Percentiles rank a stretch among this genome's conserved stretches.
Conservation (phyloP, 1,140 invertebrate genomes). For the Drosophila repletoides region DNA sequence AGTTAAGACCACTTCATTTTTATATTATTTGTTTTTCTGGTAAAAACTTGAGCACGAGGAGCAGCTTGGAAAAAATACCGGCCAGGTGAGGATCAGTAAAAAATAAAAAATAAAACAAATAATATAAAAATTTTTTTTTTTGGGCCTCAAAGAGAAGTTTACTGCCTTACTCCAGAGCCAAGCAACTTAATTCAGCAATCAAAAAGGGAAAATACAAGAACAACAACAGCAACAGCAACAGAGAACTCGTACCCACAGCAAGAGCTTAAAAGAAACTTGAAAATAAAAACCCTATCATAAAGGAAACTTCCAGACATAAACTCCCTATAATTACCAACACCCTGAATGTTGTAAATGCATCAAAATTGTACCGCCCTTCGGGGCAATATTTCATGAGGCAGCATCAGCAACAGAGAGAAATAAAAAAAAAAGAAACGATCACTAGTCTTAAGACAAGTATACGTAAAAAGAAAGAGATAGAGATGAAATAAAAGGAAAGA, state of each 20-base stretch:
- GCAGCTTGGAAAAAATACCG: too few species aligned
- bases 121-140: too few species aligned
- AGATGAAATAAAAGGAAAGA: not conserved
- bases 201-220: slow-evolving; percentile 24
- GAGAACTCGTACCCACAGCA: too few species aligned
- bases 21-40: too few species aligned
- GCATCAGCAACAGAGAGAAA: slow-evolving; percentile 32
- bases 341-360: slow-evolving; percentile 81
- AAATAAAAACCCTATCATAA: slow-evolving; percentile 64
- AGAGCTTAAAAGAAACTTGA: slow-evolving; percentile 41
- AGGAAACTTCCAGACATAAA: slow-evolving; percentile 81
- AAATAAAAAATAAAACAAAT: too few species aligned
- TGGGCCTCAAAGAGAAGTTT: not conserved
- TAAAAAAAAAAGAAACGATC: slow-evolving; percentile 2
- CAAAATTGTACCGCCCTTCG: slow-evolving; percentile 78
- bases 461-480: not conserved
- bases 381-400: slow-evolving; percentile 61
- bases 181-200: slow-evolving; percentile 57
- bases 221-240: slow-evolving; percentile 22
- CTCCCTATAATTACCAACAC: slow-evolving; percentile 82
- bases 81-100: too few species aligned
- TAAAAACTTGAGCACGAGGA: too few species aligned
- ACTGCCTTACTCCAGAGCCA: not conserved
- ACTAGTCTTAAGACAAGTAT: slow-evolving; percentile 3
- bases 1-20: too few species aligned